Percentiles rank a stretch among this genome's conserved stretches.
Conservation (phyloP, 2,797 vertebrate species). For the Phyllotis vaccarum region DNA sequence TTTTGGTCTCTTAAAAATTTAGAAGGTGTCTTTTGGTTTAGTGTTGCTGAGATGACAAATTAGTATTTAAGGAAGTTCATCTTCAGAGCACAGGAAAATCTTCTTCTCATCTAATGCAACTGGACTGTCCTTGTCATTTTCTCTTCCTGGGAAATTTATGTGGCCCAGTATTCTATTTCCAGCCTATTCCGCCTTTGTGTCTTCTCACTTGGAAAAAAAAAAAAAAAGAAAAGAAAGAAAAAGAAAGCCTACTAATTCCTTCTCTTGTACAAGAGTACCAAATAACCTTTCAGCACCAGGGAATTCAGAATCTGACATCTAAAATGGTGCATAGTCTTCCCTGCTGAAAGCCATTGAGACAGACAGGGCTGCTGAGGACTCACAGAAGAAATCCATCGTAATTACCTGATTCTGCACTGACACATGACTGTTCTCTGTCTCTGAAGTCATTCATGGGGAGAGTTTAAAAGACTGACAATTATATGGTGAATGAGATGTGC, state of each 20-base stretch:
- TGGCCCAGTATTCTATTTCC: neutral
- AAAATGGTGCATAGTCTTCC: neutral
- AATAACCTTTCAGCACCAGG: neutral
- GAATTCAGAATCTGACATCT: neutral
- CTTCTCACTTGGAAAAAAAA: neutral
- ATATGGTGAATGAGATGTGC: neutral
- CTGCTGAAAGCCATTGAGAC: slow-evolving; percentile 29
- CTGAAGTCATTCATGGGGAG: slow-evolving; percentile 50
- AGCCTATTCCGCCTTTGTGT: neutral
- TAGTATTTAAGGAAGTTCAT: neutral
- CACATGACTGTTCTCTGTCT: neutral
- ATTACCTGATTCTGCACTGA: neutral
- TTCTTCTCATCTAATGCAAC: neutral
- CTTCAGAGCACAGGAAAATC: neutral
- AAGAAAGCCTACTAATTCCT: neutral
- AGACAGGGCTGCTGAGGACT: neutral
- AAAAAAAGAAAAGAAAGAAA: too few species aligned
- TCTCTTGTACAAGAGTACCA: neutral
- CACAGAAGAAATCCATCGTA: neutral
- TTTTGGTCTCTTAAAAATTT: neutral
- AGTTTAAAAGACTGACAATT: slow-evolving; percentile 52
- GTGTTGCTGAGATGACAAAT: neutral
- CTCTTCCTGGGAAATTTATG: neutral
- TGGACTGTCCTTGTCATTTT: neutral
- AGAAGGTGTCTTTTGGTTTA: neutral